Percentiles rank a stretch among this genome's conserved stretches.
phyloP scores from a whole-genome alignment of 1,140 invertebrate species.

The Drosophila mauritiana region DNA sequence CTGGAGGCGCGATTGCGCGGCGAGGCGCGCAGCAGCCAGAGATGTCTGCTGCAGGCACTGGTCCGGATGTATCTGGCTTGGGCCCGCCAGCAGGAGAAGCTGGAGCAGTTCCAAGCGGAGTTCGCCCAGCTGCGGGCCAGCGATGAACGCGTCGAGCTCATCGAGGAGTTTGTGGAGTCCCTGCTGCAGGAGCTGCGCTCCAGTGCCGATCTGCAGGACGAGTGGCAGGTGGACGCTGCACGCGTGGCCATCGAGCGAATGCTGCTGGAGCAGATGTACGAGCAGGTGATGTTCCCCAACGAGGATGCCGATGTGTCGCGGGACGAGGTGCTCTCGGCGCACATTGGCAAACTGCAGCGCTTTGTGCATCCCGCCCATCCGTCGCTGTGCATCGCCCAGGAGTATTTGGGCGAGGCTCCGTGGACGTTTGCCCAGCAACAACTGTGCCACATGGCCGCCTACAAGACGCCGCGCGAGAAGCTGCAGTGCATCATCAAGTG shows the following conservation, averaged over 20 bases:
- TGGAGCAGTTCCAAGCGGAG: constrained; percentile 90
- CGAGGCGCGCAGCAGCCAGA: constrained; percentile 91
- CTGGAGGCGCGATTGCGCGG: constrained; percentile 88
- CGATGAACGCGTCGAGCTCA: constrained; percentile 92
- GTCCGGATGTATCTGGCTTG: constrained; percentile 91
- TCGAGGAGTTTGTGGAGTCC: constrained; percentile 88
- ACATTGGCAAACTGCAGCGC: constrained; percentile 93
- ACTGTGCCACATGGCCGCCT: constrained; percentile 95
- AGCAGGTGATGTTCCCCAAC: constrained; percentile 97
- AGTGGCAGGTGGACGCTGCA: constrained; percentile 89
- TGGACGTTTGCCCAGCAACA: constrained; percentile 99
- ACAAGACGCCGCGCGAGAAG: constrained; percentile 97
- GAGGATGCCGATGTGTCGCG: constrained; percentile 97
- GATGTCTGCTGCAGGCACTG: constrained; percentile 92
- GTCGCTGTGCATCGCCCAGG: constrained; percentile 92
- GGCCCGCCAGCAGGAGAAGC: constrained; percentile 87
- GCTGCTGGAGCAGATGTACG: constrained; percentile 95
- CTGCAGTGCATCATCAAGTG: constrained; percentile 88
- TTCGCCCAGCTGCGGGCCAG: constrained; percentile 90
- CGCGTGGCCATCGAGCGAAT: constrained; percentile 91
- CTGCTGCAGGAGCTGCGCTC: constrained; percentile 76
- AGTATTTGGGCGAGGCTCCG: constrained; percentile 95
- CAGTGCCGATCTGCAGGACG: constrained; percentile 85
- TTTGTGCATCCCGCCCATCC: constrained; percentile 93
- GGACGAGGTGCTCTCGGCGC: constrained; percentile 95